Percentiles rank a stretch among this genome's conserved stretches.
These are phyloP conservation scores for Dicycla oo DNA, from an alignment of 2,888 invertebrate genomes.

Conservation along the genomic window DNA sequence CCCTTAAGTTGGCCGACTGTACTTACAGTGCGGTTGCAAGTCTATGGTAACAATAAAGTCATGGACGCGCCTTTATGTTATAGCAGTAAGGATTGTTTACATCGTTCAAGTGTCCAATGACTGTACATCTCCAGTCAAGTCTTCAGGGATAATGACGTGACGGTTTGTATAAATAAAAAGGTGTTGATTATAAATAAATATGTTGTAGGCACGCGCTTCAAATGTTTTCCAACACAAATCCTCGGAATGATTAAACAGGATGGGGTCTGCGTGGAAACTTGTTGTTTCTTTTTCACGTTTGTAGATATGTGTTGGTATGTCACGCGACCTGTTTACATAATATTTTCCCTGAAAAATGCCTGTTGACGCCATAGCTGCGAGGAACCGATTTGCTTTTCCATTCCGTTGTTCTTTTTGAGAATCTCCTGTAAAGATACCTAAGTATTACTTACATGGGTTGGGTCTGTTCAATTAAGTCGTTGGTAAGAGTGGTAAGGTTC, in stretches of 20 bases:
- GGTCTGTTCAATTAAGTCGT: not conserved
- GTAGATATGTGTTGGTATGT: constrained; percentile 63
- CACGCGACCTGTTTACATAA: constrained; percentile 79
- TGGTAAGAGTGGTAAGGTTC: not conserved
- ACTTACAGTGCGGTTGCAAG: not conserved
- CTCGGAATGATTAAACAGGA: constrained; percentile 83
- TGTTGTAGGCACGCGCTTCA: constrained; percentile 70
- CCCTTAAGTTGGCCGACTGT: not conserved
- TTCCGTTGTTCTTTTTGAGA: constrained; percentile 48
- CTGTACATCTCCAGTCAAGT: not conserved
- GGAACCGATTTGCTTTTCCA: constrained; percentile 61
- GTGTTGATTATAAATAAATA: constrained; percentile 46
- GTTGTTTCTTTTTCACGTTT: constrained; percentile 75
- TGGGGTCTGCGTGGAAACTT: constrained; percentile 70
- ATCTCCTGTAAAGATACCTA: constrained; percentile 13
- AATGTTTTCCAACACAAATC: constrained; percentile 78
- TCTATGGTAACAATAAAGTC: not conserved
- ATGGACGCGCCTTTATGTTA: not conserved
- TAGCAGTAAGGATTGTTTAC: constrained; percentile 5
- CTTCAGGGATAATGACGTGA: not conserved
- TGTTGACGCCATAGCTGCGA: constrained; percentile 62
- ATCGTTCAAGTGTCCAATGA: not conserved
- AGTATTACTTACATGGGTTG: not conserved
- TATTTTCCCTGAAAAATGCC: constrained; percentile 79
- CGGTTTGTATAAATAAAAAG: not conserved